A percentile compares a stretch with the other conserved stretches of the same genome.
Conservation (phyloP, 2,888 invertebrate genomes). For the Phlogophora meticulosa region DNA sequence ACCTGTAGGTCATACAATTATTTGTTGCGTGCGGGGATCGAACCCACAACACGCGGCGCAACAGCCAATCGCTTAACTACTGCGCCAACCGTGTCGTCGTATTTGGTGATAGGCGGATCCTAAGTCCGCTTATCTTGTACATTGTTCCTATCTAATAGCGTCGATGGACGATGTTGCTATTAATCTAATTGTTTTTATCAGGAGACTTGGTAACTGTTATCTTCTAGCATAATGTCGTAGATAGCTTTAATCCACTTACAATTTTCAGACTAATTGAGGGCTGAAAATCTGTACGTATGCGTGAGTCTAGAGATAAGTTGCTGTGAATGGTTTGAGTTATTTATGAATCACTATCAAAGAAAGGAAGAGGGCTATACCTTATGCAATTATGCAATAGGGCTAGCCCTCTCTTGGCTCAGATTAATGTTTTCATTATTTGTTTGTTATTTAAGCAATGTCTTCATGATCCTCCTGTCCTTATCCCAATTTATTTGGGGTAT, state of each 20-base stretch:
- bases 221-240: not conserved
- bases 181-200: slow-evolving; percentile 34
- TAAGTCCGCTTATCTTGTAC: slow-evolving; percentile 30
- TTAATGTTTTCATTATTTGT: no score
- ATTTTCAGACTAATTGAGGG: slow-evolving; percentile 6
- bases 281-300: slow-evolving; percentile 3
- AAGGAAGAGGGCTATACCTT: no score
- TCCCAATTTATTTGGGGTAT: no score
- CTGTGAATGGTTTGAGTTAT: slow-evolving; percentile 8
- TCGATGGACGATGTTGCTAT: slow-evolving; percentile 23
- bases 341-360: not conserved
- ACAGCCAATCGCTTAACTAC: no score
- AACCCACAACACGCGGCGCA: no score
- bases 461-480: no score
- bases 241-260: slow-evolving; percentile 16
- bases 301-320: not conserved
- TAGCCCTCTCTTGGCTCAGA: no score
- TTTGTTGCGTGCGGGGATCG: no score
- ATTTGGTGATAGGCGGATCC: slow-evolving; percentile 11
- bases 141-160: slow-evolving; percentile 9
- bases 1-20: no score
- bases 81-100: no score
- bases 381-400: no score
- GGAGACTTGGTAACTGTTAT: slow-evolving; percentile 39
- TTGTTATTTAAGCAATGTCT: no score